These are phyloP conservation scores for Apostichopus parvimensis DNA, from an alignment of 35 echinoderm and acorn worm species.

Conservation along the genomic window DNA sequence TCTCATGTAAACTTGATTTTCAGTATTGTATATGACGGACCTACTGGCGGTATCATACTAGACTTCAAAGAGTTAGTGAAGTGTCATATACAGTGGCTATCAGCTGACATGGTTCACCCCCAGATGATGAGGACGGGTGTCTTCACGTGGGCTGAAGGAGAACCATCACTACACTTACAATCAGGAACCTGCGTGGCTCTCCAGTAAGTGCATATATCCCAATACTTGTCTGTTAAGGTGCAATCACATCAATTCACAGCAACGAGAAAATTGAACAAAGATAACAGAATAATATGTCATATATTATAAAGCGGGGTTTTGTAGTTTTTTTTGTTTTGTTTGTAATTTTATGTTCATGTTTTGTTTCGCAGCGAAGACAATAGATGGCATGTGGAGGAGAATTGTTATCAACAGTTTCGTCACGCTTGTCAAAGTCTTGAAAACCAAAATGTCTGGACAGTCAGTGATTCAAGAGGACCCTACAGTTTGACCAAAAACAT, in stretches of 20 bases:
- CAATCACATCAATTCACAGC: no score
- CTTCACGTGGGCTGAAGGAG: slow-evolving; percentile 53
- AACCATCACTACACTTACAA: slow-evolving; percentile 39
- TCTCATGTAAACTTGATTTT: no score
- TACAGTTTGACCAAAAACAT: slow-evolving; percentile 24
- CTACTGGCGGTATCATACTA: slow-evolving; percentile 30
- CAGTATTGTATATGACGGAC: slow-evolving; percentile 52
- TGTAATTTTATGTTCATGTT: neutral
- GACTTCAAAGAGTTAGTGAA: slow-evolving; percentile 50
- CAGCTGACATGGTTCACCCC: slow-evolving; percentile 53
- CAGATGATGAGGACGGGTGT: slow-evolving; percentile 56
- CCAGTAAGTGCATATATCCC: neutral
- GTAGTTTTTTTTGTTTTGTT: neutral
- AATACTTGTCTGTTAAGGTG: no score
- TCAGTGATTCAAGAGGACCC: slow-evolving; percentile 64
- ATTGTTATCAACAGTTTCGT: slow-evolving; percentile 54
- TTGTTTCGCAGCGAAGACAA: slow-evolving; percentile 24
- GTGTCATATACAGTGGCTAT: slow-evolving; percentile 43
- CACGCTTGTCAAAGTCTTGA: slow-evolving; percentile 72
- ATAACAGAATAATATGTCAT: no score
- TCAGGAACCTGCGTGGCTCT: slow-evolving; percentile 39
- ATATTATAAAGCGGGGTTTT: neutral
- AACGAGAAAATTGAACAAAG: no score
- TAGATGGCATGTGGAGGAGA: slow-evolving; percentile 69
- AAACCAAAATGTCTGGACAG: slow-evolving; percentile 68